Evolutionary conservation across 2,888 invertebrate species (phyloP).

Genomic region (Scaptomyza cyrtandrae): DNA sequence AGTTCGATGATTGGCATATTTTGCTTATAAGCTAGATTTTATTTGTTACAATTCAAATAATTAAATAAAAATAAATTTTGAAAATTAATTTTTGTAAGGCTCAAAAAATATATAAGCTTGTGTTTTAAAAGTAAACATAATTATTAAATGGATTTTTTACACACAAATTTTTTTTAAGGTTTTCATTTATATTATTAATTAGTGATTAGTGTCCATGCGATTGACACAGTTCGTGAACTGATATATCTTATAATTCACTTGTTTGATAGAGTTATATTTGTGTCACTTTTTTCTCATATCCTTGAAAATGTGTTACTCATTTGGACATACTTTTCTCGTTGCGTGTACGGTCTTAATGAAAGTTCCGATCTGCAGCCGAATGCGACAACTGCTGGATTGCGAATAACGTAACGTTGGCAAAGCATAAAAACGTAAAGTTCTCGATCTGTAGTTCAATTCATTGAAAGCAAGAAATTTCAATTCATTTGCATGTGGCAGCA

Average conservation of each 20-base stretch:
- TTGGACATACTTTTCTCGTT: conserved; percentile 68
- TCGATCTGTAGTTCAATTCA: conserved; percentile 64
- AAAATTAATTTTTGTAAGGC: no score
- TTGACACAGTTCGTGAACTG: no score
- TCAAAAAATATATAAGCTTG: neutral
- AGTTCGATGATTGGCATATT: no score
- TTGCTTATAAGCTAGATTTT: no score
- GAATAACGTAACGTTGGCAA: conserved; percentile 79
- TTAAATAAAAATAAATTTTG: no score
- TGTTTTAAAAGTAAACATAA: neutral
- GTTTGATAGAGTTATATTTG: neutral
- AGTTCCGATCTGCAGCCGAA: conserved; percentile 81
- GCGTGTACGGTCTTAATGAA: conserved; percentile 50
- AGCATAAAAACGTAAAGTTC: conserved; percentile 68
- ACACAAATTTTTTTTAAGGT: neutral
- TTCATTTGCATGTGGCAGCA: conserved; percentile 75
- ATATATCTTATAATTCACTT: conserved; percentile 4
- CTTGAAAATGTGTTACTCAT: conserved; percentile 13
- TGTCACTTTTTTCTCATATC: conserved; percentile 17
- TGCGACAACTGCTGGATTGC: conserved; percentile 84
- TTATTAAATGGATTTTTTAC: neutral
- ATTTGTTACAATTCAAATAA: no score
- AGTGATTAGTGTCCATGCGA: no score
- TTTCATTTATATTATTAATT: no score
- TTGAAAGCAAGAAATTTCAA: conserved; percentile 65